Evolutionary conservation across 1,140 invertebrate genomes (phyloP), one percentile per base, ranked within the genome.

Genomic region (Bradynema listronoti): DNA sequence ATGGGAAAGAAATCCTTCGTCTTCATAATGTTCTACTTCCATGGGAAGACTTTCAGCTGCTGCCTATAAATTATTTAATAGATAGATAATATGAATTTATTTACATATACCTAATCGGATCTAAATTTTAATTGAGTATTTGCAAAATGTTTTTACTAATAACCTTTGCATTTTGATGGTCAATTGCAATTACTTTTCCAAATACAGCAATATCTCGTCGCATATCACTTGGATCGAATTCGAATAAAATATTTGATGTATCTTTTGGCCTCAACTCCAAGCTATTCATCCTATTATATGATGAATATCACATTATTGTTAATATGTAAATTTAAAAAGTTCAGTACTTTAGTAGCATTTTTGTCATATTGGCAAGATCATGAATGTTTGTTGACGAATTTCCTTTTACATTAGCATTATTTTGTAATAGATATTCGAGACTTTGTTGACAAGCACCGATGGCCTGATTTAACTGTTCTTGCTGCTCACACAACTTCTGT

Each of bases 1-100:
- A 45, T 55, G 52, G n/a, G 52, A 4, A 24, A 56, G 33, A 3
- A 55, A 50, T 16, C n/a, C 14, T 2, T 34, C 52, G 22, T 55
- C 52, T 56, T 55, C 52, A 55, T 55, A 55, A 11, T 55, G 33
- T n/a, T 55, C 52, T 24, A 55, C 52, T 11, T 55, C 52, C 3
- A 55, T 30, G n/a, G 52, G 52, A 11, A 55, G 52, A 45, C 52
- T 55, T 55, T 55, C 52, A 5, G 16, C 27, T n/a, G 47, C 19
- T 32, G 29, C 4, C 4, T 30, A 50, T 39, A 11, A 19, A 39
- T 39, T 11, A 39, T 39, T 39, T 19, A 39, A 19, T 39, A n/a
- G n/a, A n/a, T n/a, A n/a, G n/a, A n/a, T n/a, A n/a, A n/a, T n/a
- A n/a, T n/a, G n/a, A n/a, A n/a, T n/a, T n/a, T n/a, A n/a, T n/a